Evolutionary conservation across 92 coral and sea anemone genomes (phyloP), one percentile per base, ranked within the genome.

Genomic region (Actinernus sp.): DNA sequence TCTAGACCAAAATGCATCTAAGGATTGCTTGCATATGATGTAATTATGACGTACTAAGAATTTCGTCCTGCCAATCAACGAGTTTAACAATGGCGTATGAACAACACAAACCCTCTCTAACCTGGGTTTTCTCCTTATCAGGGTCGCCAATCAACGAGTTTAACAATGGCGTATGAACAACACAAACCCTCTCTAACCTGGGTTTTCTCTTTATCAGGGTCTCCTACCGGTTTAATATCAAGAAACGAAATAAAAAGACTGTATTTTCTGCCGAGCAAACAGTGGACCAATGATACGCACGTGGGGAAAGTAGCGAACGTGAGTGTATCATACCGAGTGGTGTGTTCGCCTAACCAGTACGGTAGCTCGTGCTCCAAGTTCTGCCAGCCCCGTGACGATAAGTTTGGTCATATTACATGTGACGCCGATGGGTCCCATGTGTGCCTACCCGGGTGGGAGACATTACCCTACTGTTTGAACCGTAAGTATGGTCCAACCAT

Each of bases 371-470:
- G 98, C 55, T 44, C 59, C 27, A 84, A 18, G 31, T 14, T 24
- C 14, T 94, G 98, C 19, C 26, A 26, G 0, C 95, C 98, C 19
- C 93, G 96, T n/a, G 59, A 94, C 52, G 97, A 94, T 57, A 29
- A 11, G 0, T 31, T 31, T 23, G 98, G 97, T 4, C 98, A 94
- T 45, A 81, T 55, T 36, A 75, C 82, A 1, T 94, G 98, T 49
- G 82, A 73, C 41, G 70, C 58, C 22, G 22, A 61, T 33, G 98
- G 98, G 12, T 61, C 44, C 13, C 71, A 37, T 49, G 85, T 94
- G n/a, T 94, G 98, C 58, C 61, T 66, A 16, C 74, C 89, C 1
- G 98, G 98, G 22, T 94, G 98, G 98, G 53, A 63, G 6, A 87
- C 76, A n/a, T 48, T 5, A 0, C 27, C 71, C 28, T 60, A 66